Percentiles rank a stretch among this genome's conserved stretches.
These are phyloP conservation scores for Colletes gigas DNA, from an alignment of 1,140 invertebrate species.

Conservation along the genomic window DNA sequence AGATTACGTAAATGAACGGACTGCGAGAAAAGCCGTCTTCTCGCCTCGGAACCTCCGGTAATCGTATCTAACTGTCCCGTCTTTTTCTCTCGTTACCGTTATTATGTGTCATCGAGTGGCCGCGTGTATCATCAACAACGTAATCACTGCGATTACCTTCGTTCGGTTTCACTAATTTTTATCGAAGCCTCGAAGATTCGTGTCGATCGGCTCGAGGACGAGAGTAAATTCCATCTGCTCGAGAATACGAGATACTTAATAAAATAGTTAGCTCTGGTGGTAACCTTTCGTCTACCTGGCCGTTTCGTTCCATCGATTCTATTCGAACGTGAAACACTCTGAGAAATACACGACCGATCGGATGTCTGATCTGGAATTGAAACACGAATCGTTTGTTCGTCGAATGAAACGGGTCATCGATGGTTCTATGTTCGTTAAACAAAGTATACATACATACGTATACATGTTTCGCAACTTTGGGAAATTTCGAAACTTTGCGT, in stretches of 20 bases:
- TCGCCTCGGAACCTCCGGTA: conserved; percentile 28
- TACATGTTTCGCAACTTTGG: too few relatives aligned
- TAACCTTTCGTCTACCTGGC: not conserved
- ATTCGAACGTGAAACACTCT: too few relatives aligned
- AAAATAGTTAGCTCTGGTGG: conserved; percentile 22
- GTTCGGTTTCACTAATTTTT: conserved; percentile 57
- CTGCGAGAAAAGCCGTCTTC: conserved; percentile 39
- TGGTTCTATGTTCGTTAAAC: too few relatives aligned
- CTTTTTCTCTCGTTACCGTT: conserved; percentile 63
- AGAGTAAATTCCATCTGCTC: conserved; percentile 43
- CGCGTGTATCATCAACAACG: conserved; percentile 47
- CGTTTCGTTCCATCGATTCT: not conserved
- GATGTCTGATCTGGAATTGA: too few relatives aligned
- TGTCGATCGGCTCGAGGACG: conserved; percentile 42
- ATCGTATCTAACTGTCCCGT: conserved; percentile 60
- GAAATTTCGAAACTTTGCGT: too few relatives aligned
- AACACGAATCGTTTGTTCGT: too few relatives aligned
- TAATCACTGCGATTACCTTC: conserved; percentile 66
- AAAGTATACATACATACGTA: too few relatives aligned
- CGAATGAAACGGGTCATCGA: too few relatives aligned
- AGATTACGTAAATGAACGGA: conserved; percentile 53
- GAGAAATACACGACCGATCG: too few relatives aligned
- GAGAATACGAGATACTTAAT: conserved; percentile 33
- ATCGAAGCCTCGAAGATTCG: conserved; percentile 37
- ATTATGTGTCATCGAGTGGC: conserved; percentile 52